Conservation (phyloP, 2,113 vertebrate species). For the Pandion haliaetus region DNA sequence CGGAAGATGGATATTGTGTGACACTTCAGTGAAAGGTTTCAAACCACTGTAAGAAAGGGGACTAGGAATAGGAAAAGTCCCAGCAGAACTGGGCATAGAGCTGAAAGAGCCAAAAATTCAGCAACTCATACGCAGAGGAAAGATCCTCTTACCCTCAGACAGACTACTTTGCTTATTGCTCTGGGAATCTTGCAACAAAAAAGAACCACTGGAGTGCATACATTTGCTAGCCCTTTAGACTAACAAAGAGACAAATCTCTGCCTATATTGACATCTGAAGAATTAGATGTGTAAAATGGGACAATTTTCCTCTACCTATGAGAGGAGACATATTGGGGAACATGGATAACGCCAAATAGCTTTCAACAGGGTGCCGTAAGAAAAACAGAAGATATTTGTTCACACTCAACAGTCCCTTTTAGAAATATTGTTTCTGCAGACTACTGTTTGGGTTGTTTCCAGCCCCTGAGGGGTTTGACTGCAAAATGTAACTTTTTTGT, state of each 20-base stretch:
- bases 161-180: background rate
- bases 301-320: background rate
- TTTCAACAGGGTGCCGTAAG: constrained; percentile 45
- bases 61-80: background rate
- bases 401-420: constrained; percentile 47
- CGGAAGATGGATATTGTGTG: background rate
- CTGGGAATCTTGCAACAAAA: background rate
- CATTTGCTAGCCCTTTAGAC: background rate
- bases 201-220: background rate
- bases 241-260: background rate
- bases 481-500: constrained; percentile 27
- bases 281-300: background rate
- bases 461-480: constrained; percentile 22
- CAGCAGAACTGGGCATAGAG: background rate
- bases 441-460: constrained; percentile 43
- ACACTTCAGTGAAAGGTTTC: background rate
- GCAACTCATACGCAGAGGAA: background rate
- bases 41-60: background rate
- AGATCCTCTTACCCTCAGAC: background rate
- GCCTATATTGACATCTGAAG: background rate
- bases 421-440: constrained; percentile 48
- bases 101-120: background rate
- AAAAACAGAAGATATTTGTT: constrained; percentile 53
- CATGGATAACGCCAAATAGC: constrained; percentile 9
- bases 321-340: background rate